Percentiles rank a stretch among this genome's conserved stretches.
These are phyloP conservation scores for Periplaneta americana DNA, from an alignment of 1,140 invertebrate genomes.

Conservation along the genomic window DNA sequence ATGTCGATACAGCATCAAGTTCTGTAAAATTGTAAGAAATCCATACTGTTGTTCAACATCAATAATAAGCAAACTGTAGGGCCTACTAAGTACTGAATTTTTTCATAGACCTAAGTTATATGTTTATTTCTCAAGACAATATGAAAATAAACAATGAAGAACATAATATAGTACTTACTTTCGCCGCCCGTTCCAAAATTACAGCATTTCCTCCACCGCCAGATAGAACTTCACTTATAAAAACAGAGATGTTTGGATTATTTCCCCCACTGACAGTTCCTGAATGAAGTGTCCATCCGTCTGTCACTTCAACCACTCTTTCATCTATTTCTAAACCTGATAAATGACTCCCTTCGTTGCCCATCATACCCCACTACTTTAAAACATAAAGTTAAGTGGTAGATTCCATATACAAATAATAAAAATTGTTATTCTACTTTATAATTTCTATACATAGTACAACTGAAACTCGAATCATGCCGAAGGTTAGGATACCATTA, in stretches of 20 bases:
- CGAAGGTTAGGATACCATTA: no score
- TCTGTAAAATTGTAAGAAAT: constrained; percentile 46
- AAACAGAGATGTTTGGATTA: constrained; percentile 60
- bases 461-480: no score
- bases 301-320: constrained; percentile 64
- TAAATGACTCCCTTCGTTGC: constrained; percentile 66
- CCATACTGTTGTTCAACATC: not conserved
- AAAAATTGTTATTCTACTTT: no score
- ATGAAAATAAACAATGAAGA: not conserved
- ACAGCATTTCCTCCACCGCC: not conserved
- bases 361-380: constrained; percentile 44
- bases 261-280: constrained; percentile 51
- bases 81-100: not conserved
- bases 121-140: not conserved
- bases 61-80: not conserved
- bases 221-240: constrained; percentile 54
- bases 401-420: no score
- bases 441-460: no score
- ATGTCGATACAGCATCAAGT: constrained; percentile 73
- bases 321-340: constrained; percentile 66
- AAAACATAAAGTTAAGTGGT: no score
- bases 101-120: not conserved
- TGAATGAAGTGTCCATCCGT: constrained; percentile 70
- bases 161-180: constrained; percentile 43
- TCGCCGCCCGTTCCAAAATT: constrained; percentile 28